Conservation (phyloP, 2,797 vertebrate genomes). For the Hippopotamyrus pictus region DNA sequence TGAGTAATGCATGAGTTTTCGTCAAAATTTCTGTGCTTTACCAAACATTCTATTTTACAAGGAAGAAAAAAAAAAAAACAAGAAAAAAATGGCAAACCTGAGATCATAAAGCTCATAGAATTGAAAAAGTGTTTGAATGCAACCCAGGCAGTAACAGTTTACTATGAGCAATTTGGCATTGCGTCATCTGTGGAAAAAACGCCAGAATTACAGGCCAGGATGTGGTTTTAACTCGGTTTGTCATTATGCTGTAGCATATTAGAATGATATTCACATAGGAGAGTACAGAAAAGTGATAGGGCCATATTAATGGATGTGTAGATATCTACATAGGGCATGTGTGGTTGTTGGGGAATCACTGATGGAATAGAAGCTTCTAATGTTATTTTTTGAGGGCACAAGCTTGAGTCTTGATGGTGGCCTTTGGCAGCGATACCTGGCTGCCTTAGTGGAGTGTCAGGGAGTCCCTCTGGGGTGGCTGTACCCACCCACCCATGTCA, state of each 20-base stretch:
- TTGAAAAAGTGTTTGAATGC: neutral
- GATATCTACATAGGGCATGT: neutral
- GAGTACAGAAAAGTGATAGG: neutral
- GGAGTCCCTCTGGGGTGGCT: neutral
- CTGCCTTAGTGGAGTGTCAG: neutral
- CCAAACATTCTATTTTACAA: neutral
- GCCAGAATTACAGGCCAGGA: neutral
- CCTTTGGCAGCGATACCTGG: neutral
- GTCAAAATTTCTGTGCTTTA: neutral
- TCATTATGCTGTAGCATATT: neutral
- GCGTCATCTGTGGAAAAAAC: neutral
- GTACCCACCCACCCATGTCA: neutral
- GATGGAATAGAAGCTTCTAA: neutral
- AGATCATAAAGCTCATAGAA: neutral
- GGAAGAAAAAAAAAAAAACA: neutral
- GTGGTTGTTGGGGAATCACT: neutral
- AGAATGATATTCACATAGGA: neutral
- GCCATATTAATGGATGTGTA: neutral
- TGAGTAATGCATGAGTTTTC: neutral
- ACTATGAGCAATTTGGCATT: constrained; percentile 2
- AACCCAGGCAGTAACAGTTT: neutral
- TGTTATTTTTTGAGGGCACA: neutral
- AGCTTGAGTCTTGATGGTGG: neutral
- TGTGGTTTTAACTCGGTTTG: neutral
- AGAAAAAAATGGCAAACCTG: neutral